Conservation (phyloP, 2,797 vertebrate genomes). For the Fringilla coelebs region DNA sequence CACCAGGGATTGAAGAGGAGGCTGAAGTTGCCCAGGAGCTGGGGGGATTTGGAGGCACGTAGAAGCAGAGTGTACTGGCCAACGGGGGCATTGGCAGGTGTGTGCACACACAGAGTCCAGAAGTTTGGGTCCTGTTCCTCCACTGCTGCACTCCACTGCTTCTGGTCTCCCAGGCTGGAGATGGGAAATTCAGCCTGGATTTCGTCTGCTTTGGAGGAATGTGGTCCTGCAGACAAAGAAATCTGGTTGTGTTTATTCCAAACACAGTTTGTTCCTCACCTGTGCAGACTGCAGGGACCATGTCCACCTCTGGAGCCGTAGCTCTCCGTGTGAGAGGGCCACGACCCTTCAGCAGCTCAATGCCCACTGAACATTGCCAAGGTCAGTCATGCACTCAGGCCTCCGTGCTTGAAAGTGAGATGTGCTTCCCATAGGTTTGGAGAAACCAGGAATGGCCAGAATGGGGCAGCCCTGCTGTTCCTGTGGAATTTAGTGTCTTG, state of each 20-base stretch:
- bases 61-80: constrained; percentile 84
- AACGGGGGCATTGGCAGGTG: constrained; percentile 82
- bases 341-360: not conserved
- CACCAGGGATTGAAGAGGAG: constrained; percentile 95
- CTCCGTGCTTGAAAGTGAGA: not conserved
- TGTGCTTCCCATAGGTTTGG: not conserved
- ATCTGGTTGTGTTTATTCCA: not conserved
- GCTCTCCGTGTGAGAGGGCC: not conserved
- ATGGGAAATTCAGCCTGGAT: constrained; percentile 82
- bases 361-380: not conserved
- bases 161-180: constrained; percentile 72
- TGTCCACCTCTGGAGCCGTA: not conserved
- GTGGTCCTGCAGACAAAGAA: constrained; percentile 75
- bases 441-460: not conserved
- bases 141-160: constrained; percentile 82
- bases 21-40: constrained; percentile 79
- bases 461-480: not conserved
- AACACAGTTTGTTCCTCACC: not conserved
- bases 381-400: not conserved
- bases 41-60: constrained; percentile 46
- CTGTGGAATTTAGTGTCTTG: not conserved
- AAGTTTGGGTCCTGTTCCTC: constrained; percentile 71
- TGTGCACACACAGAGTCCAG: constrained; percentile 80
- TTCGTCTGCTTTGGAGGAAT: constrained; percentile 76
- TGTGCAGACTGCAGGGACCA: not conserved